These are phyloP conservation scores for Sebastes ruberrimus DNA, from an alignment of 2,797 vertebrate species.

Conservation along the genomic window DNA sequence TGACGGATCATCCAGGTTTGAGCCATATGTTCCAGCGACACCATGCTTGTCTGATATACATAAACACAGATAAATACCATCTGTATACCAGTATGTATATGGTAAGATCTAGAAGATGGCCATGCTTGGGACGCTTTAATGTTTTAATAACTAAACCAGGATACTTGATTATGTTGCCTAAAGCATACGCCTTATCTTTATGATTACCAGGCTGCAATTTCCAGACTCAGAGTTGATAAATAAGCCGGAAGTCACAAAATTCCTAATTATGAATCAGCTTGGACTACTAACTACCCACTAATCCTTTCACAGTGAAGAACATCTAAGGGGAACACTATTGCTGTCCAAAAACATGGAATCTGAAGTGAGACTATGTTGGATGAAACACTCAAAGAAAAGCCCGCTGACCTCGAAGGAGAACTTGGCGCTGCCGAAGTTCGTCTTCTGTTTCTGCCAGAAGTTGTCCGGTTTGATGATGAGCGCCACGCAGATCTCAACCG, in stretches of 20 bases:
- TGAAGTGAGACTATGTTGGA: background rate
- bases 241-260: background rate
- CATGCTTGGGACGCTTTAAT: background rate
- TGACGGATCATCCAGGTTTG: background rate
- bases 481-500: slow-evolving; percentile 95
- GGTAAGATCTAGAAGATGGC: background rate
- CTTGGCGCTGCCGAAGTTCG: slow-evolving; percentile 98
- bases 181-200: background rate
- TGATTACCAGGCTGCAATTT: background rate
- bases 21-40: background rate
- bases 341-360: background rate
- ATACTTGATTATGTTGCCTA: background rate
- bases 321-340: background rate
- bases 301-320: no score
- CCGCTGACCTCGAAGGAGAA: slow-evolving; percentile 95
- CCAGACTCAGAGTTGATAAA: background rate
- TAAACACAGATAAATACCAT: background rate
- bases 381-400: background rate
- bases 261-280: no score
- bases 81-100: background rate
- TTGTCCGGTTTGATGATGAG: slow-evolving; percentile 99
- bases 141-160: background rate
- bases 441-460: slow-evolving; percentile 99
- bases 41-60: background rate
- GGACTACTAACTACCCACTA: no score